Evolutionary conservation across 2,888 invertebrate genomes (phyloP), one percentile per base, ranked within the genome.

Genomic region (Phytoseiulus persimilis): DNA sequence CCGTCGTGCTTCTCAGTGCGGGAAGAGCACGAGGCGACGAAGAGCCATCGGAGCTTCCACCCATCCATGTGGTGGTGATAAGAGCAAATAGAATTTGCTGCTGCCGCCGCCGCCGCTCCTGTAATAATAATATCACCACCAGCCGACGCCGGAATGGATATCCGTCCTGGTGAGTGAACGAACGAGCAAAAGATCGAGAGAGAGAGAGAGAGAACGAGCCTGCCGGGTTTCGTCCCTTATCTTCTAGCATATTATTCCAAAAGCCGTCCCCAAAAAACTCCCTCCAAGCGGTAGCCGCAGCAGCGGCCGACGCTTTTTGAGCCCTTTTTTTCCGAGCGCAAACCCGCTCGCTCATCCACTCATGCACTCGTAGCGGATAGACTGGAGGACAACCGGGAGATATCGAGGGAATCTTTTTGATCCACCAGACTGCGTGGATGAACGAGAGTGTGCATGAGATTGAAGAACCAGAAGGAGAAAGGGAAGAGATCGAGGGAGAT

Each of bases 181-280:
- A 65, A 65, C 65, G 65, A 65, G 65, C 18, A 28, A 65, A 65
- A 65, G 65, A 65, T 65, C 65, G 65, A 18, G 65, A 65, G 65
- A 18, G 18, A 28, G 9, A 65, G 18, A 65, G 28, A 65, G 65
- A 28, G 65, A 28, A 65, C 65, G 65, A 65, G 65, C 65, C 18
- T 6, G 65, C 65, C 18, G 65, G 65, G 65, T 28, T 65, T 65
- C 65, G 65, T 65, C 65, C 65, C 33, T 87, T 87, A 87, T 87
- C 87, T 87, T 87, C 45, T 87, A 87, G 33, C 87, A 87, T 87
- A 87, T 87, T 87, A 87, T 87, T 87, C 33, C 87, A 87, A 33
- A 87, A 87, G 32, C 39, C 39, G 39, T 32, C 45, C 87, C n/a
- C 28, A 87, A 39, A 45, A 87, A 28, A 87, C 87, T 45, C 87